Evolutionary conservation across 2,113 vertebrate species (phyloP).

Genomic region (Columbina picui): DNA sequence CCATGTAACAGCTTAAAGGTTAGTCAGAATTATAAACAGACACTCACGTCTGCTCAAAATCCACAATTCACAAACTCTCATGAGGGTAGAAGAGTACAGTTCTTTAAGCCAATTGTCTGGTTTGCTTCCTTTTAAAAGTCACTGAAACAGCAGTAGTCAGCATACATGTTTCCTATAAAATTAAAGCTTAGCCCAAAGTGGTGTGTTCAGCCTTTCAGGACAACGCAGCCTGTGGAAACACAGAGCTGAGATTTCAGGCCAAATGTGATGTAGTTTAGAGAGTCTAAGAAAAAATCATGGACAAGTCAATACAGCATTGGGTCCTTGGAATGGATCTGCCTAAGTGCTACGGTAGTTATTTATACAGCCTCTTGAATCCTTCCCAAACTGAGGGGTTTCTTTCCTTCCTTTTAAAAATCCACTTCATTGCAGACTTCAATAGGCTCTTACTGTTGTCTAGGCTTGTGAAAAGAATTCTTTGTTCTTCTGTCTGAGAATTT

Average conservation of each 20-base stretch:
- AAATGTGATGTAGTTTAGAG: neutral
- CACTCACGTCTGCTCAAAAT: neutral
- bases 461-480: slow-evolving; percentile 34
- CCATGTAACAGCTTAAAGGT: neutral
- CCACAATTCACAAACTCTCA: fast-evolving
- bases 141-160: neutral
- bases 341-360: neutral
- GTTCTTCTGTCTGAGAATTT: neutral
- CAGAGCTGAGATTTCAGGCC: neutral
- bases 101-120: neutral
- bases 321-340: neutral
- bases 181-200: neutral
- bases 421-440: neutral
- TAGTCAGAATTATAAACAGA: neutral
- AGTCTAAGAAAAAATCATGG: neutral
- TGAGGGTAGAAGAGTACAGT: neutral
- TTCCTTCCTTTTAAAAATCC: neutral
- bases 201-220: neutral
- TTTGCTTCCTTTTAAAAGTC: neutral
- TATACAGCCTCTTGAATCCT: neutral
- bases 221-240: neutral
- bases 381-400: neutral
- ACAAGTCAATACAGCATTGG: fast-evolving
- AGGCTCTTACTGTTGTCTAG: neutral
- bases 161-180: neutral